phyloP scores from a whole-genome alignment of 2,888 invertebrate species.

The Chorisops tibialis region DNA sequence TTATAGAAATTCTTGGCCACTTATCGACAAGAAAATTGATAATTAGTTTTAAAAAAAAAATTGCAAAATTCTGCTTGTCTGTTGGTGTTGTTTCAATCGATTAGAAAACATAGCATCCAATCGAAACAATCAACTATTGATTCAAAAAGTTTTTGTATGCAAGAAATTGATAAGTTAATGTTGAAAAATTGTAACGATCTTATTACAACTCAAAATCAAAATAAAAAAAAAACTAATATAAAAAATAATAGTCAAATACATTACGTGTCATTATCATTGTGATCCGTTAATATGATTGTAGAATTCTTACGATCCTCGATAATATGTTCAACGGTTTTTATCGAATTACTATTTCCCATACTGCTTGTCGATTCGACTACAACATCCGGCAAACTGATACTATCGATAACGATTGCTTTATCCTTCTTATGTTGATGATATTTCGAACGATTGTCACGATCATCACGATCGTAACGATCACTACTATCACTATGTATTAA shows the following conservation, averaged over 20 bases:
- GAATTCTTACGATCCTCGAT: slow-evolving; percentile 15
- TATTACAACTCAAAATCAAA: too few relatives aligned
- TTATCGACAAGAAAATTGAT: too few relatives aligned
- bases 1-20: too few relatives aligned
- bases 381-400: slow-evolving; percentile 52
- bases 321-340: slow-evolving; percentile 17
- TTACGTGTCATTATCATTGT: slow-evolving; percentile 48
- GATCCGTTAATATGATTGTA: slow-evolving; percentile 32
- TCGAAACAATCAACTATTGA: too few relatives aligned
- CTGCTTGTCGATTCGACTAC: slow-evolving; percentile 46
- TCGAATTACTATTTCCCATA: slow-evolving; percentile 35
- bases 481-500: slow-evolving; percentile 30
- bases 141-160: too few relatives aligned
- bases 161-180: too few relatives aligned
- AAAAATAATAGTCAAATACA: slow-evolving; percentile 39
- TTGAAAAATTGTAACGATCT: too few relatives aligned
- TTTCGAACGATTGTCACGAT: slow-evolving; percentile 2
- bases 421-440: slow-evolving; percentile 4
- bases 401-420: slow-evolving; percentile 46
- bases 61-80: too few relatives aligned
- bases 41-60: too few relatives aligned
- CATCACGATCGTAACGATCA: slow-evolving; percentile 29
- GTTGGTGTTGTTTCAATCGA: too few relatives aligned
- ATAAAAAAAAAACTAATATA: too few relatives aligned
- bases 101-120: too few relatives aligned